Base-by-base conservation (phyloP, 1,140 invertebrate species). In the Eufriesea mexicana region DNA sequence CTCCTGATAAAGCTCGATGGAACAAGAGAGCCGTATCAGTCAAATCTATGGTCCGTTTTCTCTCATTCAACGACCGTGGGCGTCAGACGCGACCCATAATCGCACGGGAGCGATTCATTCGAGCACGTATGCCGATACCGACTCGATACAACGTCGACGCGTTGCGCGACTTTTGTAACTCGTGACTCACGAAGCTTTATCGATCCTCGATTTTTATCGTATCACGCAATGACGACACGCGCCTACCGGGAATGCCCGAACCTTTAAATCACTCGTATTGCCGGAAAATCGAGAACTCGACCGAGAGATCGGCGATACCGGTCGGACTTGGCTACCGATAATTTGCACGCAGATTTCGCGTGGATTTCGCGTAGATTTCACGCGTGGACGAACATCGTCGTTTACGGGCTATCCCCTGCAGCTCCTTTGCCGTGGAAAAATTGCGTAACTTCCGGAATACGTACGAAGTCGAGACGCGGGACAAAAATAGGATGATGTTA, bases 141-240 rank as follows among this genome's bases (percentile, higher is more conserved):
- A 25, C 28, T 18, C 6, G 20, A 55, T 47, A 66, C 49, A 47
- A 4, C 51, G 71, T 75, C 42, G 47, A 75, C 51, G 72, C 12
- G 59, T 23, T 54, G 35, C n/a, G 51, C 51, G 71, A 83, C 59
- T 67, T 78, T 75, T 82, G 54, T 68, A 70, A 57, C 71, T 71
- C 70, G 70, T 81, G 83, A 84, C 78, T 84, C 83, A 76, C n/a
- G 7, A 20, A 49, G 28, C 28, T 28, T 84, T 75, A 81, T 81
- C 79, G 79, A 82, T 81, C 57, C 9, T 20, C 14, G 54, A 76
- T 67, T 76, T 51, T 82, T 75, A 23, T 47, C 42, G 7, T 51
- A 35, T 51, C 67, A 47, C n/a, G 8, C 54, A n/a, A 49, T 59
- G 72, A 67, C 79, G 42, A 82, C 45, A 51, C 68, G 10, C 0